phyloP scores from a whole-genome alignment of 2,888 invertebrate genomes.

The Drosophila flavopinicola region DNA sequence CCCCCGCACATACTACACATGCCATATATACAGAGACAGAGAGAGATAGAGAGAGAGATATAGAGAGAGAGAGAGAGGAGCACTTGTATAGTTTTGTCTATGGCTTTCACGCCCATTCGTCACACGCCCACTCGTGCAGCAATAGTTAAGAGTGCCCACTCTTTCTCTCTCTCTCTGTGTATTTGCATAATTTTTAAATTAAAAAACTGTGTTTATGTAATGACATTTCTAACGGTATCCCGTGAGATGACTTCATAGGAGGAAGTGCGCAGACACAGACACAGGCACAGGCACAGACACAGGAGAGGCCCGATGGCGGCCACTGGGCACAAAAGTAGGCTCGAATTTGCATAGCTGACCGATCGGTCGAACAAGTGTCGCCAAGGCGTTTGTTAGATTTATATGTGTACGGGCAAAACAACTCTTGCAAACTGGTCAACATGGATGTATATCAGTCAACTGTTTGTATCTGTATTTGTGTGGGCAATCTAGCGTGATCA shows the following conservation, averaged over 20 bases:
- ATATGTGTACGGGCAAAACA: slow-evolving; percentile 23
- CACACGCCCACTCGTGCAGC: slow-evolving; percentile 71
- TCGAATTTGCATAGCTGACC: slow-evolving; percentile 67
- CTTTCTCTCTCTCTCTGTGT: no score
- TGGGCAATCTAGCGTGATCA: slow-evolving; percentile 75
- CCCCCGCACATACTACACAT: slow-evolving; percentile 29
- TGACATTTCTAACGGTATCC: slow-evolving; percentile 74
- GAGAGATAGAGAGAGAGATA: not conserved
- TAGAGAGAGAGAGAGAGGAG: not conserved
- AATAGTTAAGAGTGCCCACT: no score
- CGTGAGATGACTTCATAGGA: slow-evolving; percentile 70
- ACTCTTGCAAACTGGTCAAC: slow-evolving; percentile 49
- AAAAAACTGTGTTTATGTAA: slow-evolving; percentile 73
- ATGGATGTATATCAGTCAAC: slow-evolving; percentile 57
- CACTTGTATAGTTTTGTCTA: slow-evolving; percentile 41
- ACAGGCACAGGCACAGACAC: not conserved
- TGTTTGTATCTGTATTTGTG: slow-evolving; percentile 31
- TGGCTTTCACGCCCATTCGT: slow-evolving; percentile 61
- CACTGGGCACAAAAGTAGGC: slow-evolving; percentile 36
- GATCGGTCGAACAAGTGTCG: slow-evolving; percentile 38
- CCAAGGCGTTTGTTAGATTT: slow-evolving; percentile 45
- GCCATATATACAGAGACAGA: not conserved
- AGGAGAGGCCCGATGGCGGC: slow-evolving; percentile 8
- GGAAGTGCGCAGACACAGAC: slow-evolving; percentile 33
- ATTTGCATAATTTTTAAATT: slow-evolving; percentile 76